Percentiles rank a stretch among this genome's conserved stretches.
These are phyloP conservation scores for Bucco capensis DNA, from an alignment of 2,113 vertebrate genomes.

Conservation along the genomic window DNA sequence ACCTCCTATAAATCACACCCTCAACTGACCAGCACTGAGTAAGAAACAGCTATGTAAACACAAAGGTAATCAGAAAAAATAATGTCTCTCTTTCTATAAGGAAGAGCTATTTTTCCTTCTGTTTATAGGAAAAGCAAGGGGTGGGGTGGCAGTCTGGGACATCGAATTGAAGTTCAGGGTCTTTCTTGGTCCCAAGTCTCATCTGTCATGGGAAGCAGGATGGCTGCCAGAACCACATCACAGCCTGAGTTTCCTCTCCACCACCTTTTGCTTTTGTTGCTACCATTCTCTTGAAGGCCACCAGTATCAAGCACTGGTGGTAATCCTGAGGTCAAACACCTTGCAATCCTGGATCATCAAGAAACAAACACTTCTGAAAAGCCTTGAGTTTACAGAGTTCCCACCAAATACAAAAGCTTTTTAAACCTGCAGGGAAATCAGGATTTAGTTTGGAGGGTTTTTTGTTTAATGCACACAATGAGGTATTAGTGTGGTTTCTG, in stretches of 20 bases:
- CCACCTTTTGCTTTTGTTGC: background rate
- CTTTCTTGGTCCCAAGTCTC: conserved; percentile 28
- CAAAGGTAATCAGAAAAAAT: conserved; percentile 36
- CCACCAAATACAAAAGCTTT: conserved; percentile 56
- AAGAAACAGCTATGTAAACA: conserved; percentile 60
- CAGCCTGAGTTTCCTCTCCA: background rate
- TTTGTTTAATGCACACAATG: conserved; percentile 27
- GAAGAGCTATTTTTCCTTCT: conserved; percentile 26
- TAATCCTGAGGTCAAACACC: background rate
- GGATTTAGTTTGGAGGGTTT: too few species aligned
- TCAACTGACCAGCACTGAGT: conserved; percentile 7
- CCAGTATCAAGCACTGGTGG: background rate
- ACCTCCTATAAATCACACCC: background rate
- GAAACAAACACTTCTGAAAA: conserved; percentile 23
- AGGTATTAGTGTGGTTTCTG: conserved; percentile 25
- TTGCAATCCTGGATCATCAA: background rate
- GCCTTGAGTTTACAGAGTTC: conserved; percentile 4
- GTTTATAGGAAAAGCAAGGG: background rate
- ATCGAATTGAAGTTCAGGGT: background rate
- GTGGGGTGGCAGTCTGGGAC: background rate
- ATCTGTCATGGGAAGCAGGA: conserved; percentile 22
- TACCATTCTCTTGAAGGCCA: background rate
- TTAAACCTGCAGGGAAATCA: background rate
- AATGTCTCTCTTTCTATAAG: background rate
- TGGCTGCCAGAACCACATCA: background rate